Evolutionary conservation across 2,888 invertebrate genomes (phyloP).

Genomic region (Eustalomyia histrio): DNA sequence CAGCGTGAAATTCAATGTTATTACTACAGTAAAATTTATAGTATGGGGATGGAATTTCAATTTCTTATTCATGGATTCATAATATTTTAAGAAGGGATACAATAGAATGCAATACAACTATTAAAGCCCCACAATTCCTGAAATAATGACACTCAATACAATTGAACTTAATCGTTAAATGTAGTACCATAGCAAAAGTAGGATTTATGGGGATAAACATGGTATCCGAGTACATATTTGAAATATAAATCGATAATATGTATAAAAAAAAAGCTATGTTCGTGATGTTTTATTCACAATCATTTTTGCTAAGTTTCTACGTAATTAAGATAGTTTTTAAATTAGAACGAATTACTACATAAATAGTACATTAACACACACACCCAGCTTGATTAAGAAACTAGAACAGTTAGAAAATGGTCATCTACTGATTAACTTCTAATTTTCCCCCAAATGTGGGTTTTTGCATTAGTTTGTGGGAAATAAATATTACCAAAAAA

Average conservation of each 20-base stretch:
- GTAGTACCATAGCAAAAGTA: conserved; percentile 30
- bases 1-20: conserved; percentile 52
- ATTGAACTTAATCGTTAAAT: conserved; percentile 47
- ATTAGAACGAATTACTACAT: background rate
- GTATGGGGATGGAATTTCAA: conserved; percentile 47
- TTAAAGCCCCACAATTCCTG: conserved; percentile 36
- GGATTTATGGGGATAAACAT: conserved; percentile 27
- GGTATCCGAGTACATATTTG: background rate
- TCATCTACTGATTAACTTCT: conserved; percentile 34
- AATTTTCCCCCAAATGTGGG: conserved; percentile 11
- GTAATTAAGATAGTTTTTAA: conserved; percentile 32
- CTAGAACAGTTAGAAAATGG: conserved; percentile 13
- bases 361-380: conserved; percentile 12
- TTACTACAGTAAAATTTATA: conserved; percentile 43
- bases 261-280: no score
- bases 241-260: conserved; percentile 37
- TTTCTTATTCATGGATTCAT: conserved; percentile 39
- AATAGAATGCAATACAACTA: conserved; percentile 24
- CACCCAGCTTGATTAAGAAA: conserved; percentile 38
- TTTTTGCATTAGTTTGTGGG: background rate
- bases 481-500: conserved; percentile 8
- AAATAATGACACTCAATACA: conserved; percentile 50
- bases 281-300: background rate
- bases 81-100: background rate
- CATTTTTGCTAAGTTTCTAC: conserved; percentile 7